phyloP scores from a whole-genome alignment of 2,113 vertebrate genomes.

The Myrmecophaga tridactyla region DNA sequence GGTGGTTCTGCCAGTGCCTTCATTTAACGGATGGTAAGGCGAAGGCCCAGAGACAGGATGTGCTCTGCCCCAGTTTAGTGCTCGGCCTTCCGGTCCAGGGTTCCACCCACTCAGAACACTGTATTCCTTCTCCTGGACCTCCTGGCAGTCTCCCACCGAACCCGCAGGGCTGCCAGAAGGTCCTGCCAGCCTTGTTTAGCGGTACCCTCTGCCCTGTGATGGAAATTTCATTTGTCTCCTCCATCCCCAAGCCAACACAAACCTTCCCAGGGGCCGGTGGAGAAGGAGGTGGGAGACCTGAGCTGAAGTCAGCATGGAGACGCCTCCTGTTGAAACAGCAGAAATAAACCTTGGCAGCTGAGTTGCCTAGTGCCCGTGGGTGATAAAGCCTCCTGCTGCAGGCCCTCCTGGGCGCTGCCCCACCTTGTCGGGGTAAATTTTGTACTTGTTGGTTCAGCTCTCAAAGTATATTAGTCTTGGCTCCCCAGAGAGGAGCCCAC shows the following conservation, averaged over 20 bases:
- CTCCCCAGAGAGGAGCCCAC: neutral
- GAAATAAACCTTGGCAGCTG: neutral
- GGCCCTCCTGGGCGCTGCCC: neutral
- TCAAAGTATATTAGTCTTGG: neutral
- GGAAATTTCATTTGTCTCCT: neutral
- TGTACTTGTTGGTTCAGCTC: neutral
- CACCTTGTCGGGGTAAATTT: neutral
- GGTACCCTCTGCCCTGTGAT: rapidly evolving
- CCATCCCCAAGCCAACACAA: too few relatives aligned
- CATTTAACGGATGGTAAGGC: neutral
- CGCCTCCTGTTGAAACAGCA: neutral
- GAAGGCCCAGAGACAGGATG: neutral
- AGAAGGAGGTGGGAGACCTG: neutral
- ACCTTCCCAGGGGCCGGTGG: neutral
- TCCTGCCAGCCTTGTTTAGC: neutral
- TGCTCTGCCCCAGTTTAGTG: neutral
- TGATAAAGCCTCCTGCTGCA: neutral
- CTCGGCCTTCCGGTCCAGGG: neutral
- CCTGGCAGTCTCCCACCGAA: neutral
- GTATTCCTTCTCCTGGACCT: neutral
- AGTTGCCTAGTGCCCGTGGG: rapidly evolving
- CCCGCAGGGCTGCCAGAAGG: neutral
- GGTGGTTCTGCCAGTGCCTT: neutral
- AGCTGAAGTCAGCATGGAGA: neutral
- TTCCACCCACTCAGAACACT: neutral